Evolutionary conservation across 2,888 invertebrate species (phyloP), one percentile per base, ranked within the genome.

Genomic region (Drosophila multiciliata): DNA sequence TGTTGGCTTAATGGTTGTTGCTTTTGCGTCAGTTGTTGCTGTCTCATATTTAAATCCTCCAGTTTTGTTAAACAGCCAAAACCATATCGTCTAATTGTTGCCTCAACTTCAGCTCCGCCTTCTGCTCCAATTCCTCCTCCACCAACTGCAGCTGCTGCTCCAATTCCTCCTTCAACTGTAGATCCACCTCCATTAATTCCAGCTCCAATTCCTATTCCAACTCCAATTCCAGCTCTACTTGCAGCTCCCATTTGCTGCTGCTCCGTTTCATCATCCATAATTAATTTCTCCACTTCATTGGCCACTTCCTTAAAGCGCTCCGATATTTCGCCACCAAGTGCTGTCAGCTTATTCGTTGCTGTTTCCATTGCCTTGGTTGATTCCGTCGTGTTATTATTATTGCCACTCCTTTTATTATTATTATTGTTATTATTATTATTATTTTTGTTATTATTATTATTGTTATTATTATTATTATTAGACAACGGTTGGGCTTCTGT

Each of bases 221-320:
- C 17, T 38, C 36, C 36, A 36, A 36, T 36, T 20, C 20, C 42
- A 12, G 12, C 45, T 12, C 20, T 20, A 23, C 23, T 45, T 45
- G 23, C 48, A 32, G 61, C 15, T 45, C 45, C 45, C 8, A 45
- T 23, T 57, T 32, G 45, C n/a, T n/a, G 38, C 3, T 9, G 4
- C 45, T 38, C 57, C 33, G 45, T 63, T 35, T 95, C 95, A 88
- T 96, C 96, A 66, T 97, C 96, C 68, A 96, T 96, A 79, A 96
- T 96, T 79, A 97, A 93, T 91, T 96, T 96, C 7, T 96, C 95
- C 12, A 97, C 96, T 85, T 96, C 96, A 83, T 95, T 95, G 0
- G 95, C 95, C 50, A 95, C 95, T 91, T 96, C 95, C 83, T 95
- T 91, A 93, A 96, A 94, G 71, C 94, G 94, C 80, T 95, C 95